phyloP scores from a whole-genome alignment of 2,888 invertebrate genomes.

The Lepidonotus clava region DNA sequence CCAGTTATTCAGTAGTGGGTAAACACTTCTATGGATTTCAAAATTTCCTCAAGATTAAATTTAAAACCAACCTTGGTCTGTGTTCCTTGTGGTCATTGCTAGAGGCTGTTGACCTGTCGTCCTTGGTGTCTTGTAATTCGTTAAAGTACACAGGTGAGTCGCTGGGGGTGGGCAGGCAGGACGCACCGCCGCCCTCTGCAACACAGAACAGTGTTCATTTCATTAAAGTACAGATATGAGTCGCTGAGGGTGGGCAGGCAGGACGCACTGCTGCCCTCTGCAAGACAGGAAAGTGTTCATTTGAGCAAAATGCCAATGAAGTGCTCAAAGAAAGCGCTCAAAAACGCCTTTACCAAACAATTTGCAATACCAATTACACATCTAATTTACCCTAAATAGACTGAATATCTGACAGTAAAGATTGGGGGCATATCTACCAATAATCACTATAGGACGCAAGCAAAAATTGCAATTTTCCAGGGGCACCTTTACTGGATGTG shows the following conservation, averaged over 20 bases:
- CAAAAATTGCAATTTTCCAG: too few relatives aligned
- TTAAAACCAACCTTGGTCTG: slow-evolving; percentile 17
- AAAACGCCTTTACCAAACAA: too few relatives aligned
- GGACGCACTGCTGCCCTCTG: slow-evolving; percentile 64
- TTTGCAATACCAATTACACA: too few relatives aligned
- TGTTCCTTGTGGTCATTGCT: not conserved
- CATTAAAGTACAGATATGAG: slow-evolving; percentile 66
- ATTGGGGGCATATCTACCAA: too few relatives aligned
- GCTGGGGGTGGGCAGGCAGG: slow-evolving; percentile 69
- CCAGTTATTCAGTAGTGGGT: too few relatives aligned
- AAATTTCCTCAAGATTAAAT: too few relatives aligned
- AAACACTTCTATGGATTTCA: too few relatives aligned
- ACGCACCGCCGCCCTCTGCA: slow-evolving; percentile 64
- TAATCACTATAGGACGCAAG: too few relatives aligned
- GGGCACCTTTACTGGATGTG: too few relatives aligned
- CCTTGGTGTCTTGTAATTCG: not conserved
- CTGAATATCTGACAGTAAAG: too few relatives aligned
- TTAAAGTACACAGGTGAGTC: slow-evolving; percentile 67
- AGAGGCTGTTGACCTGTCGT: not conserved
- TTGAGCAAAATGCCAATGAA: slow-evolving; percentile 61
- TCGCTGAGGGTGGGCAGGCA: slow-evolving; percentile 70
- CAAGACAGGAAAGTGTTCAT: not conserved
- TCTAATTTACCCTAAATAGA: too few relatives aligned
- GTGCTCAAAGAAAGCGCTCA: too few relatives aligned
- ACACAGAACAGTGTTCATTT: not conserved